Conservation (phyloP, 1,140 invertebrate genomes). For the Dufourea novaeangliae region DNA sequence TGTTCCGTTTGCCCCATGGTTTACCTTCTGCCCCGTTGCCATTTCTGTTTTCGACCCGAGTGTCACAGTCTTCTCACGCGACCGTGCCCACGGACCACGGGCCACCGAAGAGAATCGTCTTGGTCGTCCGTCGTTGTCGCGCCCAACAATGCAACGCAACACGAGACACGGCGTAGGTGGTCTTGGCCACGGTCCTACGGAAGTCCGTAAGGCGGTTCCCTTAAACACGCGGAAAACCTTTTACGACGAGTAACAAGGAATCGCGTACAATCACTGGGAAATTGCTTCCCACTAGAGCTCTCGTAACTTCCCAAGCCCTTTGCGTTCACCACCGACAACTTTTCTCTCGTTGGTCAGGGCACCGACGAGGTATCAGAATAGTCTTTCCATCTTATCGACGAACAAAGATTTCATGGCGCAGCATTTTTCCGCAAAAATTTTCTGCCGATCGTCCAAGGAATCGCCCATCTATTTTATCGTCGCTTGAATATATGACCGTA, state of each 20-base stretch:
- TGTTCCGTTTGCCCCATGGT: neutral
- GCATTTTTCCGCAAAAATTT: neutral
- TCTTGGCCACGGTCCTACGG: neutral
- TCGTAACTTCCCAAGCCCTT: neutral
- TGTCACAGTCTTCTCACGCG: neutral
- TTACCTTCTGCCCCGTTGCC: neutral
- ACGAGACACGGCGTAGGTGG: neutral
- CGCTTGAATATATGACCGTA: neutral
- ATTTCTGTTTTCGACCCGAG: neutral
- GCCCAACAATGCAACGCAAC: neutral
- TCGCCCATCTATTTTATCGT: conserved; percentile 14
- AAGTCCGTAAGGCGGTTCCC: neutral
- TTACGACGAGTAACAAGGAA: neutral
- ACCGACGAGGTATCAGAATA: neutral
- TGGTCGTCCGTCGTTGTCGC: neutral
- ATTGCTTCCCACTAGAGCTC: neutral
- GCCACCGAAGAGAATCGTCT: neutral
- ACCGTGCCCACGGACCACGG: neutral
- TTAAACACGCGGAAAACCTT: neutral
- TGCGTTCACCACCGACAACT: neutral
- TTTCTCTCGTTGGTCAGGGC: neutral
- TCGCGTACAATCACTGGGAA: neutral
- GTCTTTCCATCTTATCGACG: no score
- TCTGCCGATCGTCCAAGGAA: neutral
- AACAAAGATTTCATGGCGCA: neutral